Conservation (phyloP, 2,888 invertebrate genomes). For the Calameuta filiformis region DNA sequence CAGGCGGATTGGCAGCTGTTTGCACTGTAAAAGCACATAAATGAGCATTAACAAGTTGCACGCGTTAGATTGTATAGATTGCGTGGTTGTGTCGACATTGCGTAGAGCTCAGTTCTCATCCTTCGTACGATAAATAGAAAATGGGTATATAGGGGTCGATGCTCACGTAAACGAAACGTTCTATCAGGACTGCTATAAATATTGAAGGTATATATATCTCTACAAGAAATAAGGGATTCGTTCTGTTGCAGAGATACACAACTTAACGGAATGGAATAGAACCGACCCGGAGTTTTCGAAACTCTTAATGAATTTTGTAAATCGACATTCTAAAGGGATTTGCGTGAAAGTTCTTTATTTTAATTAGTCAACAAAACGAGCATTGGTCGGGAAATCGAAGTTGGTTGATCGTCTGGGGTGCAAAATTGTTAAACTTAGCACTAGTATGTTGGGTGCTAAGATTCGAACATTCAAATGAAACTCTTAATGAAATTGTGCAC, state of each 20-base stretch:
- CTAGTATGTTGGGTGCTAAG: neutral
- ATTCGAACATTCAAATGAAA: neutral
- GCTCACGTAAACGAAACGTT: neutral
- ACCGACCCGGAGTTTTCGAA: neutral
- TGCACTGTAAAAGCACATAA: neutral
- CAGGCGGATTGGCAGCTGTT: neutral
- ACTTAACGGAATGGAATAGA: neutral
- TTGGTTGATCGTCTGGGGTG: neutral
- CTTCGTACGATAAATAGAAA: neutral
- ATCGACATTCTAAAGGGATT: neutral
- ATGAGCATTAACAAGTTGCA: neutral
- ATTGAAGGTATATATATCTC: neutral
- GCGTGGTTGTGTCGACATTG: neutral
- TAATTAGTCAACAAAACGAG: neutral
- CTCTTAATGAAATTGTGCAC: neutral
- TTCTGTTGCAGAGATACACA: neutral
- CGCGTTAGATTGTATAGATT: neutral
- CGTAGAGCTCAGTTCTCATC: neutral
- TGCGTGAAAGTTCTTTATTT: neutral
- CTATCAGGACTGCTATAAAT: neutral
- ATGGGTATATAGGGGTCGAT: neutral
- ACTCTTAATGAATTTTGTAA: constrained; percentile 3
- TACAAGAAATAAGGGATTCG: neutral
- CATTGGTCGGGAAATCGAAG: neutral
- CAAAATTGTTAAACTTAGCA: neutral